Conservation (phyloP, 2,113 vertebrate genomes). For the western clawed frog (Xenopus tropicalis) region UCB_Xtro_10.0 CM004451.2:69623501-69624000, state of each 20-base stretch:
- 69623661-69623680: conserved; percentile 36
- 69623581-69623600: conserved; percentile 63
- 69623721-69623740: neutral
- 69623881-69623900: conserved; percentile 48
- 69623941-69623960: conserved; percentile 6
- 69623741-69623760: neutral
- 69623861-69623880: conserved; percentile 56
- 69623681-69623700: conserved; percentile 27
- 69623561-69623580: conserved; percentile 67
- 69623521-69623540: conserved; percentile 85
- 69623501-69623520: conserved; percentile 73
- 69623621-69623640: conserved; percentile 56
- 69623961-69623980: conserved; percentile 49
- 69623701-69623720: conserved; percentile 9
- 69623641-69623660: conserved; percentile 48
- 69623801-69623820: conserved; percentile 64
- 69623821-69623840: conserved; percentile 57
- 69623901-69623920: conserved; percentile 24
- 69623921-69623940: conserved; percentile 24
- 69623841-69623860: conserved; percentile 69
- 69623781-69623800: neutral
- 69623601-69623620: conserved; percentile 69
- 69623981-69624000: conserved; percentile 60
- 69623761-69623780: neutral
- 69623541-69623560: conserved; percentile 79